phyloP scores from a whole-genome alignment of 2,113 vertebrate species.

The Erythrocercus mccallii region DNA sequence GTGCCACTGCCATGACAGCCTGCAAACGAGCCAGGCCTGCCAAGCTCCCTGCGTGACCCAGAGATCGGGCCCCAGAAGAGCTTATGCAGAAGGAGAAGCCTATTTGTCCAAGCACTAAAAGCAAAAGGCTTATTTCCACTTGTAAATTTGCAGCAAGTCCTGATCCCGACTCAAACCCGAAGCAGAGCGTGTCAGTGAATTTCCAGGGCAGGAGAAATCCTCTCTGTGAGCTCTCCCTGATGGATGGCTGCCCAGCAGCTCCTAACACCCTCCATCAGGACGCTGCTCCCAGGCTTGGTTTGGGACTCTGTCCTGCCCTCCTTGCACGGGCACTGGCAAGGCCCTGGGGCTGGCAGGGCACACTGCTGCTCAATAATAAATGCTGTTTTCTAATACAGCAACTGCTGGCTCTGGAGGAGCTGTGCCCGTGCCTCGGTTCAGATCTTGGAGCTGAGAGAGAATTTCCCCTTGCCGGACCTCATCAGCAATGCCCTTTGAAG shows the following conservation, averaged over 20 bases:
- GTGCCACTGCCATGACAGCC: background rate
- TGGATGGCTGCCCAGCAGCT: background rate
- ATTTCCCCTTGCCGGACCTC: background rate
- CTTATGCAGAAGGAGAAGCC: background rate
- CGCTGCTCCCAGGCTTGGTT: background rate
- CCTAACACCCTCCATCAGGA: background rate
- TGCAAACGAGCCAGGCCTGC: background rate
- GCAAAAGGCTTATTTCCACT: conserved; percentile 13
- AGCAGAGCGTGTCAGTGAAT: background rate
- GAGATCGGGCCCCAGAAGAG: background rate
- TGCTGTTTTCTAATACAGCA: background rate
- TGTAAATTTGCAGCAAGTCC: background rate
- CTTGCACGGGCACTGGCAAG: background rate
- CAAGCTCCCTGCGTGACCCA: background rate
- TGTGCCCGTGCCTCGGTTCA: background rate
- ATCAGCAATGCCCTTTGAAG: background rate
- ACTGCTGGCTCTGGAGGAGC: background rate
- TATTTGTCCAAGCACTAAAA: background rate
- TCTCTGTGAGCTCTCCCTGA: background rate
- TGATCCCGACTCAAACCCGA: background rate
- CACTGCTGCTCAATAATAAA: background rate
- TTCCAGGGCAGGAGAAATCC: conserved; percentile 13
- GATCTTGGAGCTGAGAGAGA: background rate
- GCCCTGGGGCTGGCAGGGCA: background rate
- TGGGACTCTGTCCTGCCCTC: background rate